Base-by-base conservation (phyloP, 53 echinoderm and acorn worm species). In the Crossaster papposus region DNA sequence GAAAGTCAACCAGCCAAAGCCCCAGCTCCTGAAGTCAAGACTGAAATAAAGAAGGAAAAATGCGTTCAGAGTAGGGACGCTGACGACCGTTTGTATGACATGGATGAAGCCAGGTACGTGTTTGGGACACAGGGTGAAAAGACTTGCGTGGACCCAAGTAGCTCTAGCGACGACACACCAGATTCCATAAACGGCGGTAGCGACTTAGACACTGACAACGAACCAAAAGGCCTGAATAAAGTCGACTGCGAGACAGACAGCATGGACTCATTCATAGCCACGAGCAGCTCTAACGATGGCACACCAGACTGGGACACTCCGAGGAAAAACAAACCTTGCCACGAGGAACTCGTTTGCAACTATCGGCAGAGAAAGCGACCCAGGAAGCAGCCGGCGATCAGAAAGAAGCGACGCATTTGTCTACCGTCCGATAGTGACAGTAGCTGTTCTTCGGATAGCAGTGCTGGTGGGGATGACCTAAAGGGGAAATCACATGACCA, bases 321-420 rank as follows among this genome's bases (percentile, higher is more conserved):
- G 0, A 1, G 52, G 14, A 20, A 36, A 77, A 29, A 37, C 77
- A 62, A 63, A 65, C 87, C 87, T 0, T 62, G 77, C 30, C 87
- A 87, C 15, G 87, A 77, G 33, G 87, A 87, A 37, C 74, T 87
- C 12, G 37, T 87, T 14, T 87, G 87, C 63, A 87, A 87, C 29
- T 87, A 76, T 23, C 58, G 87, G 38, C 87, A 87, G 77, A 76
- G 22, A 7, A 77, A 76, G 62, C 37, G 55, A 13, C 53, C 2
- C 14, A 53, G 26, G 20, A 86, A 55, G 58, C 72, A 72, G 15
- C 24, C 68, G 3, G 36, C 20, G 64, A 12, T 4, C 18, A 68
- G 14, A 13, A 85, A 85, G 72, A 75, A 76, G 38, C 75, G 76
- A 58, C 54, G 87, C 14, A 23, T 87, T 65, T 35, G 30, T 44